These are phyloP conservation scores for Noctilio leporinus DNA, from an alignment of 2,113 vertebrate species.

Conservation along the genomic window DNA sequence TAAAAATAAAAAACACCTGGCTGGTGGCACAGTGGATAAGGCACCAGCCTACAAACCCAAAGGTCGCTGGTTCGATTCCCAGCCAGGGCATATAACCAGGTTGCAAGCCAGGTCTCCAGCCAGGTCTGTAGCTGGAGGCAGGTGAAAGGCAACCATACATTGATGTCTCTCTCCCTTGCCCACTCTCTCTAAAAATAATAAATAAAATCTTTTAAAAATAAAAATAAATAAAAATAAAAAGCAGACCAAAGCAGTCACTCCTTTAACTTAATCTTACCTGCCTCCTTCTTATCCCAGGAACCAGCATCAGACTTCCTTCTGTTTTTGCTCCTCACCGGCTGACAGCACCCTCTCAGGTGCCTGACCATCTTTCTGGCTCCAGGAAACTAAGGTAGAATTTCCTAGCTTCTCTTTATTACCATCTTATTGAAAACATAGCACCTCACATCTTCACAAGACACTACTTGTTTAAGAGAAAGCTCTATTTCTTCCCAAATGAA, in stretches of 20 bases:
- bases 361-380: background rate
- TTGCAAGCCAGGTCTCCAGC: no score
- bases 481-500: slow-evolving; percentile 16
- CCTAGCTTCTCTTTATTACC: background rate
- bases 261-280: background rate
- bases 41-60: no score
- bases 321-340: background rate
- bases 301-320: background rate
- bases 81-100: no score
- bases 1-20: no score
- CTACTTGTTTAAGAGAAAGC: slow-evolving; percentile 25
- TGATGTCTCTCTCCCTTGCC: no score
- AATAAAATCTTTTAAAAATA: background rate
- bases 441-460: background rate
- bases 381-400: background rate
- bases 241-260: background rate
- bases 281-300: background rate
- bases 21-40: no score
- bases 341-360: background rate
- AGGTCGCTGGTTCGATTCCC: no score
- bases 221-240: slow-evolving; percentile 27
- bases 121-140: no score
- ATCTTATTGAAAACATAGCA: slow-evolving; percentile 19
- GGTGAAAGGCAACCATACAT: no score
- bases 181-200: no score